phyloP scores from a whole-genome alignment of 2,113 vertebrate species.

The Macquaria australasica region DNA sequence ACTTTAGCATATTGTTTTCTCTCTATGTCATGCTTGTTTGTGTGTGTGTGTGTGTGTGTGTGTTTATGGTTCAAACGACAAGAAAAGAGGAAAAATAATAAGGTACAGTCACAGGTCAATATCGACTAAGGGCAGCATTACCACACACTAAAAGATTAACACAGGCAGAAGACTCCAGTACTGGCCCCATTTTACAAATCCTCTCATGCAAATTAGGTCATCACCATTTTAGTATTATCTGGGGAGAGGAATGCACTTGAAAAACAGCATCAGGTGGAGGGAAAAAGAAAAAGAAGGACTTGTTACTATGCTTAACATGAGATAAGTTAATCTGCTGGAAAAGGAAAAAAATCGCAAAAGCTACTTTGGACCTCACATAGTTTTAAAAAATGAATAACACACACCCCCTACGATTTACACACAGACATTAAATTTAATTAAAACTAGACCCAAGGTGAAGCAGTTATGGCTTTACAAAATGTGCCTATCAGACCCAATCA shows the following conservation, averaged over 20 bases:
- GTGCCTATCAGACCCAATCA: slow-evolving; percentile 58
- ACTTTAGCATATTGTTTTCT: background rate
- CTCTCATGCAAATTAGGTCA: slow-evolving; percentile 67
- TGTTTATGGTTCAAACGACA: background rate
- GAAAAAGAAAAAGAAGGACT: slow-evolving; percentile 18
- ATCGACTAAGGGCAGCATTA: slow-evolving; percentile 34
- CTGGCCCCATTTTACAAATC: slow-evolving; percentile 61
- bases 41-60: background rate
- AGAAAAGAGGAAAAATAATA: slow-evolving; percentile 10
- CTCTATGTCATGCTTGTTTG: background rate
- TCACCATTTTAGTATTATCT: slow-evolving; percentile 55
- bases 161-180: slow-evolving; percentile 29
- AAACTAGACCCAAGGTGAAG: slow-evolving; percentile 63
- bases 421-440: slow-evolving; percentile 63
- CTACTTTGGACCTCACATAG: slow-evolving; percentile 10
- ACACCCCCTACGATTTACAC: slow-evolving; percentile 27
- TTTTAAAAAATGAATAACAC: slow-evolving; percentile 36
- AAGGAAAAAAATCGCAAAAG: slow-evolving; percentile 2
- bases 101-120: slow-evolving; percentile 22
- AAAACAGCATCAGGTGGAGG: slow-evolving; percentile 56
- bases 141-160: slow-evolving; percentile 30
- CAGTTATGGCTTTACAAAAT: slow-evolving; percentile 54
- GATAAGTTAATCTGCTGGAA: slow-evolving; percentile 37
- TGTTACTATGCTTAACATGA: slow-evolving; percentile 32
- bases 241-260: slow-evolving; percentile 40